Base-by-base conservation (phyloP, 2,113 vertebrate species). In the Numida meleagris region DNA sequence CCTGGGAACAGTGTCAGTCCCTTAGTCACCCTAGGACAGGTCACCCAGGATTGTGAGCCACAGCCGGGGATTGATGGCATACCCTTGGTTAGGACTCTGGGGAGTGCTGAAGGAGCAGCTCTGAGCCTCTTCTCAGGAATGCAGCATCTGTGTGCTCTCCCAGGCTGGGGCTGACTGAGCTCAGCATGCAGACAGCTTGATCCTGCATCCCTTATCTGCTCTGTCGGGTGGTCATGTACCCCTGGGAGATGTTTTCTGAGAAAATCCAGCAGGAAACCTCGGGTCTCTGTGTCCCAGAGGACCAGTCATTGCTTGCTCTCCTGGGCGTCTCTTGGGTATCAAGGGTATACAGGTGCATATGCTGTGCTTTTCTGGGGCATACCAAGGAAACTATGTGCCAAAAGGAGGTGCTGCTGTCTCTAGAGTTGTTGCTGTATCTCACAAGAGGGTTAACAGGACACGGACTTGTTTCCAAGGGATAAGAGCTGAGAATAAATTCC, bases 391-490 rank as follows among this genome's bases (percentile, higher is more conserved):
- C 1, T 1, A 23, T 5, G 3, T 75, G 6, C 61, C 15, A 38
- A 58, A 80, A 85, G 34, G 46, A 58, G 63, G 5, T 62, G 24
- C 29, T 61, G 42, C 36, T 81, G n/a, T 24, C 16, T 50, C n/a
- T 40, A 38, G 10, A 7, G 19, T 77, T 82, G 29, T 51, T 89
- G 17, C 16, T 57, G 7, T 61, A n/a, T 86, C 82, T 83, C 72
- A 75, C n/a, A 74, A 59, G 24, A 92, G 76, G 14, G 71, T 88
- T 95, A 95, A 94, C 50, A 73, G 71, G 11, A 19, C 43, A 94
- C 48, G 12, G 14, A 50, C 12, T 57, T 3, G 5, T 84, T 96
- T 86, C n/a, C 51, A 45, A 57, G 46, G 62, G 40, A 43, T 31
- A 72, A 27, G 6, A 36, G 9, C 42, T 63, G 48, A 93, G 55